phyloP scores from a whole-genome alignment of 2,888 invertebrate genomes.

The Therioaphis trifolii region DNA sequence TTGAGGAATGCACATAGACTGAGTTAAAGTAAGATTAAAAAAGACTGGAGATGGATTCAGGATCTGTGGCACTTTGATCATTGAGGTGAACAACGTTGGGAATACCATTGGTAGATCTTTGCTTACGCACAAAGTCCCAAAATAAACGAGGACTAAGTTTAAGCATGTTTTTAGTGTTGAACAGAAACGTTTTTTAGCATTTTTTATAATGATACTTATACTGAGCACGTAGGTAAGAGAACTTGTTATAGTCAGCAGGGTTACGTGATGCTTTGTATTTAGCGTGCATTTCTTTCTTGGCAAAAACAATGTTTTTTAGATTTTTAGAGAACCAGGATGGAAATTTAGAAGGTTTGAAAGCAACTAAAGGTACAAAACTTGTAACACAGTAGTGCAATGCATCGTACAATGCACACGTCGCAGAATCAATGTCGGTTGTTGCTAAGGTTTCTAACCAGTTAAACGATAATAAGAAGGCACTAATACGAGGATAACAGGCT shows the following conservation, averaged over 20 bases:
- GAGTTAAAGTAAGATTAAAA: neutral
- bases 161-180: neutral
- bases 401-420: neutral
- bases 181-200: neutral
- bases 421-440: neutral
- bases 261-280: neutral
- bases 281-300: neutral
- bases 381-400: neutral
- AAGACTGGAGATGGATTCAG: neutral
- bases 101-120: neutral
- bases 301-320: constrained; percentile 5
- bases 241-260: neutral
- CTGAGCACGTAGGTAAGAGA: neutral
- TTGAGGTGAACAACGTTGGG: neutral
- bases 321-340: neutral
- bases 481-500: too few species aligned
- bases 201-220: neutral
- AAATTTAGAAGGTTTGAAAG: neutral
- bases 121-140: too few species aligned
- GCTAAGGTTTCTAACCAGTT: constrained; percentile 8
- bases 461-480: neutral
- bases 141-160: neutral
- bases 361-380: neutral
- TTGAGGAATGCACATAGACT: too few species aligned
- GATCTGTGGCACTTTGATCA: neutral